Conservation (phyloP, 2,797 vertebrate genomes). For the Danionella dracula region DNA sequence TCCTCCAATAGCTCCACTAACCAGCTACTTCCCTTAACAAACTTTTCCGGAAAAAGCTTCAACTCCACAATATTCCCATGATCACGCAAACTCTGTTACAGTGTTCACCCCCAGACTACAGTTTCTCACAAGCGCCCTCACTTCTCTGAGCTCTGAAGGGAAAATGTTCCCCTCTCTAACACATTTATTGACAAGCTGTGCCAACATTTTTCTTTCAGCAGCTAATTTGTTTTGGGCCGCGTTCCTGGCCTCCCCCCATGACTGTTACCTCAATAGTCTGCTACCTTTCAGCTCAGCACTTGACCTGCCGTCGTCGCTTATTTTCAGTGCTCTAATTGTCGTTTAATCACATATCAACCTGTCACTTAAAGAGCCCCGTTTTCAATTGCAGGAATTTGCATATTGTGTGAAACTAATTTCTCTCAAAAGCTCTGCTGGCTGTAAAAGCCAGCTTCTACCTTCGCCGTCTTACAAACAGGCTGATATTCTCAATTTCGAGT, state of each 20-base stretch:
- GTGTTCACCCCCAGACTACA: too few relatives aligned
- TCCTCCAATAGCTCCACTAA: too few relatives aligned
- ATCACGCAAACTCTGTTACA: too few relatives aligned
- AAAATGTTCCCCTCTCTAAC: constrained; percentile 10
- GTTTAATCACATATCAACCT: constrained; percentile 82
- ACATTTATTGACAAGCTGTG: constrained; percentile 59
- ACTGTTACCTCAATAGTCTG: constrained; percentile 67
- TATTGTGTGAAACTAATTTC: constrained; percentile 79
- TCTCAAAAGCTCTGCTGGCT: constrained; percentile 68
- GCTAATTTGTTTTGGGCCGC: constrained; percentile 74
- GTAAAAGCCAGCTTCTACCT: constrained; percentile 51
- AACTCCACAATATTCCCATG: too few relatives aligned
- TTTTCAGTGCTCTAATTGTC: constrained; percentile 79
- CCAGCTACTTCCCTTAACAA: too few relatives aligned
- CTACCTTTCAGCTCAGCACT: constrained; percentile 73
- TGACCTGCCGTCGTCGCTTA: constrained; percentile 69
- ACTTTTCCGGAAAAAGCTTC: too few relatives aligned
- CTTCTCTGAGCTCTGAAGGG: not conserved
- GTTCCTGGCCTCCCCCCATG: constrained; percentile 62
- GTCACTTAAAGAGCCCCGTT: constrained; percentile 77
- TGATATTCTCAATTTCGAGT: constrained; percentile 63
- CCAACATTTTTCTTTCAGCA: constrained; percentile 58
- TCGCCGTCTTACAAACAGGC: constrained; percentile 32
- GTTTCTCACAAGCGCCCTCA: not conserved
- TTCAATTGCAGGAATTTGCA: constrained; percentile 72